phyloP scores from a whole-genome alignment of 2,888 invertebrate genomes.

The Choristoneura rosaceana region DNA sequence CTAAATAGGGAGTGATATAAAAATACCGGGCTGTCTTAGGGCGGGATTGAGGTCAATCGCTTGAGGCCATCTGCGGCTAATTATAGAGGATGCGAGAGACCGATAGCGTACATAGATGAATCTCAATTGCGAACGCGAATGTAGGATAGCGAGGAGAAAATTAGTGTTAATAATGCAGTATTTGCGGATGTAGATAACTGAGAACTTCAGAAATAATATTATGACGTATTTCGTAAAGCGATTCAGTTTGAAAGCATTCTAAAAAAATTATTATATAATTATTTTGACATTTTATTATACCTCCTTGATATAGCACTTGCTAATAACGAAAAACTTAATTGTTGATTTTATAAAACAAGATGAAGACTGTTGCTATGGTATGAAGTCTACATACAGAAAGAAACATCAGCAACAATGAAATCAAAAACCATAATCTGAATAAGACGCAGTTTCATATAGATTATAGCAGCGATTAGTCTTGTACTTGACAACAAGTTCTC shows the following conservation, averaged over 20 bases:
- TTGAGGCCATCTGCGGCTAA: slow-evolving; percentile 83
- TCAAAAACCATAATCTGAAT: slow-evolving; percentile 19
- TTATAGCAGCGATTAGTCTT: slow-evolving; percentile 5
- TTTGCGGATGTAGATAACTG: slow-evolving; percentile 45
- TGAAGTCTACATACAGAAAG: slow-evolving; percentile 1
- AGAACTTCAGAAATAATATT: slow-evolving; percentile 21
- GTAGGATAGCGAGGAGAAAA: slow-evolving; percentile 47
- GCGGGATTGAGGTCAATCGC: slow-evolving; percentile 83
- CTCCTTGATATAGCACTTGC: not conserved
- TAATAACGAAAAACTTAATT: not conserved
- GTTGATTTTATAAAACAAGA: too few relatives aligned
- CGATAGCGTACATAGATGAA: slow-evolving; percentile 71
- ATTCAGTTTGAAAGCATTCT: not conserved
- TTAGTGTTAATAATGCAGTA: slow-evolving; percentile 49
- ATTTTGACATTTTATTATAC: too few relatives aligned
- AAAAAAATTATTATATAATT: too few relatives aligned
- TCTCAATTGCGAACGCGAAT: slow-evolving; percentile 67
- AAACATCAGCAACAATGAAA: slow-evolving; percentile 14
- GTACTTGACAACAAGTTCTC: slow-evolving; percentile 17
- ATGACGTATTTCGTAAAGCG: slow-evolving; percentile 7
- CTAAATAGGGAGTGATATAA: slow-evolving; percentile 68
- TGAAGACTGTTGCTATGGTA: too few relatives aligned
- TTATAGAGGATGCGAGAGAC: slow-evolving; percentile 76
- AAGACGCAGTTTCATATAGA: slow-evolving; percentile 4
- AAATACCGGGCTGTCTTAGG: slow-evolving; percentile 78